These are phyloP conservation scores for Accipiter virgatus DNA, from an alignment of 2,113 vertebrate genomes.

Conservation along the genomic window DNA sequence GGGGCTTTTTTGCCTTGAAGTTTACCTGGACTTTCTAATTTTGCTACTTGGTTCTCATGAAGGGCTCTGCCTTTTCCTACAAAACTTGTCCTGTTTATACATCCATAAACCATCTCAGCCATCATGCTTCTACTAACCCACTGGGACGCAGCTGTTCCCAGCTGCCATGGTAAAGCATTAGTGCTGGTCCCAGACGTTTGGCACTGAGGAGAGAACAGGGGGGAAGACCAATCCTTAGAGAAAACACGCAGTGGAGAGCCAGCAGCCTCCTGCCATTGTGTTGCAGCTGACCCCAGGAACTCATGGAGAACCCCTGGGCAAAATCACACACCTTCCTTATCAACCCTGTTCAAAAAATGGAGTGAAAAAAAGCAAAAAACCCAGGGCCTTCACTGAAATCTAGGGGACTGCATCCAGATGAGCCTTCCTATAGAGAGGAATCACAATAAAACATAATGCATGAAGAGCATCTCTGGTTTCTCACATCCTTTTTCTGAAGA, in stretches of 20 bases:
- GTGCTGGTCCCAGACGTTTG: background rate
- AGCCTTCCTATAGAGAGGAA: background rate
- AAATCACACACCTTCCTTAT: background rate
- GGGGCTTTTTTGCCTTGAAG: background rate
- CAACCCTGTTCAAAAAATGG: background rate
- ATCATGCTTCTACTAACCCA: rapidly evolving
- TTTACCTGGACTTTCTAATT: background rate
- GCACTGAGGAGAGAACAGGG: background rate
- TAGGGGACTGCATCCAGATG: background rate
- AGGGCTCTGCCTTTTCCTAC: background rate
- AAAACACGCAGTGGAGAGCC: background rate
- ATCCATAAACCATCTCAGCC: background rate
- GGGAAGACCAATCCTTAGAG: background rate
- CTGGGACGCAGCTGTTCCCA: background rate
- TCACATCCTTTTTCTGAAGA: background rate
- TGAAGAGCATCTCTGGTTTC: background rate
- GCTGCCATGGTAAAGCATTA: background rate
- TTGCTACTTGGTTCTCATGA: background rate
- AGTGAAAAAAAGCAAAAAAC: background rate
- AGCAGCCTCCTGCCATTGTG: background rate
- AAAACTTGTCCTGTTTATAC: background rate
- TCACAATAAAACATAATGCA: background rate
- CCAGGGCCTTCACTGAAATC: background rate
- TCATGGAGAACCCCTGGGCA: background rate
- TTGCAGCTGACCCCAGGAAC: background rate